These are phyloP conservation scores for Clusia tigrina DNA, from an alignment of 2,888 invertebrate species.

Conservation along the genomic window DNA sequence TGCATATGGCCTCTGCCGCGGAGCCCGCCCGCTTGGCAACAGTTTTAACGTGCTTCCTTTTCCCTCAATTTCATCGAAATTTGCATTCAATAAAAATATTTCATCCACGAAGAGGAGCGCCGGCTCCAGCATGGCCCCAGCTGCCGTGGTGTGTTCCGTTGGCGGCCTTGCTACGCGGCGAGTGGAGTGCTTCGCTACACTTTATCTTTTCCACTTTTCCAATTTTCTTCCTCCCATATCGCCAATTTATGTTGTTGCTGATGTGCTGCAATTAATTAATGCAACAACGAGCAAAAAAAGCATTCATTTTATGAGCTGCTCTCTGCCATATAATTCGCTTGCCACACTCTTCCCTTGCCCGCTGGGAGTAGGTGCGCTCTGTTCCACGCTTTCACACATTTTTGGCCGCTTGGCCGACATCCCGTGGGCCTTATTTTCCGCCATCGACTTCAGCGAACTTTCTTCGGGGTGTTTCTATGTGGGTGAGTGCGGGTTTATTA, in stretches of 20 bases:
- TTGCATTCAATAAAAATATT: conserved; percentile 9
- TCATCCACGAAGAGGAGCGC: too few relatives aligned
- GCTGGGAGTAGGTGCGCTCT: not conserved
- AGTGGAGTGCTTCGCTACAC: too few relatives aligned
- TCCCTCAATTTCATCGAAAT: not conserved
- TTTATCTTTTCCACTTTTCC: too few relatives aligned
- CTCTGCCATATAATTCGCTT: not conserved
- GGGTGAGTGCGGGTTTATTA: not conserved
- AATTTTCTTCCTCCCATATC: not conserved
- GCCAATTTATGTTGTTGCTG: not conserved
- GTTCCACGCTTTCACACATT: not conserved
- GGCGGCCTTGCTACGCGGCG: too few relatives aligned
- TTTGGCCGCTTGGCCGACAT: too few relatives aligned
- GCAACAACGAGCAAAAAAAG: not conserved
- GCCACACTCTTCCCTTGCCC: not conserved
- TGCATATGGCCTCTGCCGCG: too few relatives aligned
- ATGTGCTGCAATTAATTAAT: conserved; percentile 1
- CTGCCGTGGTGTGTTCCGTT: too few relatives aligned
- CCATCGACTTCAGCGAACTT: too few relatives aligned
- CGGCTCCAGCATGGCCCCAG: too few relatives aligned
- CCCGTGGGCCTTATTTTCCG: too few relatives aligned
- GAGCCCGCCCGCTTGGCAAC: too few relatives aligned
- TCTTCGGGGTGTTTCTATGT: not conserved
- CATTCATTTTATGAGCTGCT: not conserved
- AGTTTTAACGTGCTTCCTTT: too few relatives aligned